Evolutionary conservation across 2,797 vertebrate genomes (phyloP), one percentile per base, ranked within the genome.

Genomic region (Phrynocephalus forsythii): DNA sequence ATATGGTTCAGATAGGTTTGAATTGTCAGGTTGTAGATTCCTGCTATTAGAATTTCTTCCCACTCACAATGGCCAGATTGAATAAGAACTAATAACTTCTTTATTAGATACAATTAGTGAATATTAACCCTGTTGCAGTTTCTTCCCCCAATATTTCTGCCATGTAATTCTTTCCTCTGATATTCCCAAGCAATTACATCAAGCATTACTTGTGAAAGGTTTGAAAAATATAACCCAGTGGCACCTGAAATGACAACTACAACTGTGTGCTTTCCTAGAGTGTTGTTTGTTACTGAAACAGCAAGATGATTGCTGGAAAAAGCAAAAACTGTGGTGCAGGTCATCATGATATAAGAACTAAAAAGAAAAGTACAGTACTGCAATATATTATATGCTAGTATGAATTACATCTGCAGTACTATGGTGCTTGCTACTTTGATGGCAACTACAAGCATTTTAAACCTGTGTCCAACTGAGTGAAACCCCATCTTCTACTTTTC

Each of bases 1-100:
- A 18, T 90, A 2, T 44, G 11, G 68, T 48, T 13, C 1, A 33
- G 33, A 5, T 52, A n/a, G 20, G 48, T 89, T 88, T 89, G 52
- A 91, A 68, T 75, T 71, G 67, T 38, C 9, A 38, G 28, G 56
- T 24, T 85, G 86, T 66, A 78, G 26, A 60, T 68, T 78, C 4
- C 26, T 18, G 30, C 15, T 67, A 78, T n/a, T 8, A 56, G 79
- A 79, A 13, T 79, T 90, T 87, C 80, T 86, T 92, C 33, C 48
- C 44, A 68, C 48, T 8, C 52, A 67, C 30, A 87, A 60, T 48
- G 33, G 30, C 13, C 30, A 52, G 50, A 78, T 44, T 28, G 33
- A 33, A 33, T 33, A 33, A 33, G 33, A 33, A 33, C 33, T 33
- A 26, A 76, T 44, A 16, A 26, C 73, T 78, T 87, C 48, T 3